These are phyloP conservation scores for Acleris emargana DNA, from an alignment of 2,888 invertebrate species.

Conservation along the genomic window DNA sequence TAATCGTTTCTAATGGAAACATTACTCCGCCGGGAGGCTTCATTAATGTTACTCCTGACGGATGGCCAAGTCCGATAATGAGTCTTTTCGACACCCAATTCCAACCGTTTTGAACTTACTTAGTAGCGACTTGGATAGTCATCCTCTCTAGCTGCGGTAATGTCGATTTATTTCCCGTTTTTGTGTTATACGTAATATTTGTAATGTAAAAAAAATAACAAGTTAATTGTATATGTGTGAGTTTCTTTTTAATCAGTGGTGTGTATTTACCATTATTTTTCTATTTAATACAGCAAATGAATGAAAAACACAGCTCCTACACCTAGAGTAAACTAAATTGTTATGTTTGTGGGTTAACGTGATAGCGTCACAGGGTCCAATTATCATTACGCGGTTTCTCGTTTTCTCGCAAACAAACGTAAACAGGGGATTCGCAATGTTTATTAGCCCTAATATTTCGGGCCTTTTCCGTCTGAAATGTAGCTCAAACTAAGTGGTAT, in stretches of 20 bases:
- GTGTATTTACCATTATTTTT: no score
- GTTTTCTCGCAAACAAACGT: constrained; percentile 8
- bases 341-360: neutral
- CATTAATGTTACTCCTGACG: constrained; percentile 48
- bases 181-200: no score
- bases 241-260: no score
- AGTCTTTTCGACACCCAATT: constrained; percentile 37
- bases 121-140: neutral
- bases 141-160: no score
- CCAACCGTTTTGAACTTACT: constrained; percentile 32
- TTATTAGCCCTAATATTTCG: constrained; percentile 19
- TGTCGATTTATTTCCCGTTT: no score
- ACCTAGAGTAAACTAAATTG: no score
- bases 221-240: no score
- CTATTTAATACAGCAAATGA: no score
- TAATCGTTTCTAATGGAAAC: constrained; percentile 52
- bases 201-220: no score
- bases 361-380: constrained; percentile 15
- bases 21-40: constrained; percentile 48
- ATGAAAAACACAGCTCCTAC: no score
- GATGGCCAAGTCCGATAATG: constrained; percentile 46
- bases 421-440: constrained; percentile 17
- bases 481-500: neutral
- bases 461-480: constrained; percentile 3
- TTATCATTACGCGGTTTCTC: constrained; percentile 26